Conservation (phyloP, 2,888 invertebrate genomes). For the Timema cristinae region DNA sequence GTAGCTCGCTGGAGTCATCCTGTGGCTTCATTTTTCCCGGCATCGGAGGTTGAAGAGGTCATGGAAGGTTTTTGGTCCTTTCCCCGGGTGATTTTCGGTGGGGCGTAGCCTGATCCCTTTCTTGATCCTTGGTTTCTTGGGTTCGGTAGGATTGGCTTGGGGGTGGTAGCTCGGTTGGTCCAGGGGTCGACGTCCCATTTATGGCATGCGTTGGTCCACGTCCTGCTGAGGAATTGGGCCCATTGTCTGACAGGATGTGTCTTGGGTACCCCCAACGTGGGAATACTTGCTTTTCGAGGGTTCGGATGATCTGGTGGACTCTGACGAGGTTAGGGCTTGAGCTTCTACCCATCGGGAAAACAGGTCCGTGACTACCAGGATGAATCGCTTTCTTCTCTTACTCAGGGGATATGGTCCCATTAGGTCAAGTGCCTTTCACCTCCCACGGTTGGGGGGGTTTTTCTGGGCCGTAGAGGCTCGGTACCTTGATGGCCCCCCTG, state of each 20-base stretch:
- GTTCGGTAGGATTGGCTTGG: not conserved
- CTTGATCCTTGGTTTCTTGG: not conserved
- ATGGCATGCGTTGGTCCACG: not conserved
- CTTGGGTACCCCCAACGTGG: not conserved
- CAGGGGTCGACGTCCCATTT: not conserved
- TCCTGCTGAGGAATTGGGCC: not conserved
- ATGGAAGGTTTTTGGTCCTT: not conserved
- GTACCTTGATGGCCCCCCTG: too few species aligned
- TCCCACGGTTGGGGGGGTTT: not conserved
- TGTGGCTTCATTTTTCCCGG: not conserved
- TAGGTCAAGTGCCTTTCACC: not conserved
- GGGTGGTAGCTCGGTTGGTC: not conserved
- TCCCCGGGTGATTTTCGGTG: not conserved
- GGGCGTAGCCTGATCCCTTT: not conserved
- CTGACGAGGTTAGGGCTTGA: not conserved
- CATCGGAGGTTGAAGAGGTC: not conserved
- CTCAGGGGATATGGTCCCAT: not conserved
- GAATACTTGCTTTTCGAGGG: not conserved
- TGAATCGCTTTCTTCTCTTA: not conserved
- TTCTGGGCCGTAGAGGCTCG: not conserved
- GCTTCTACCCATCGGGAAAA: not conserved
- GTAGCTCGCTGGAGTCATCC: not conserved
- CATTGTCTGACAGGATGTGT: not conserved
- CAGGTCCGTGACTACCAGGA: not conserved
- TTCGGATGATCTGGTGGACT: not conserved